Evolutionary conservation across 2,797 vertebrate genomes (phyloP), one percentile per base, ranked within the genome.

Genomic region (Sebastolobus altivelis): DNA sequence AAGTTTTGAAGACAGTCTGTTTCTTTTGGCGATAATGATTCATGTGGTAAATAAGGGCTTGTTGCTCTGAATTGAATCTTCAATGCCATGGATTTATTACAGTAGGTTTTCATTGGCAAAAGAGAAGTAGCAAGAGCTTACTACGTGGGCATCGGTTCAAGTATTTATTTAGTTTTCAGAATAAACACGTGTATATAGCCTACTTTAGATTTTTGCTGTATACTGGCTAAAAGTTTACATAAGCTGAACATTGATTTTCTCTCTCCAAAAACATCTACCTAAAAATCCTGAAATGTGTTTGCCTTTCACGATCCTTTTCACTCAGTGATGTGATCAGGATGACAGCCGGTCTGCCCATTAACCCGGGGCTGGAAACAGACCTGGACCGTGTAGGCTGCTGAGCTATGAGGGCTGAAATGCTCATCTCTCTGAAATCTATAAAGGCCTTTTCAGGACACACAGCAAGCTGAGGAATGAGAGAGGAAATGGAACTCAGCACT

Each of bases 321-420:
- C 43, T 55, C 20, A 7, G 79, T 79, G 86, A 91, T 86, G 86
- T 87, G 79, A 87, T 88, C 81, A 65, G 77, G 75, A 83, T 79
- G 88, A 79, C 72, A 65, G 74, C 59, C 73, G 20, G 71, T 67
- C 60, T 75, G 79, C 52, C 73, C 79, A 80, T 89, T 88, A 89
- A 76, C 72, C 61, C 62, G 77, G 10, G 67, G 77, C 77, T 81
- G 65, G 29, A 90, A 78, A 80, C 70, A 80, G 75, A 82, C 54
- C n/a, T n/a, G 31, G 73, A 46, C 62, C 70, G 75, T 72, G 67
- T 33, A 59, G 49, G 52, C 73, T 74, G 62, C 75, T 46, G 66
- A 37, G 35, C 59, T 61, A 25, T 22, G 14, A 61, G 22, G 72
- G 49, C 76, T 75, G 63, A 72, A 77, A 70, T 22, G 61, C 40